Percentiles rank a stretch among this genome's conserved stretches.
Evolutionary conservation across 2,797 vertebrate species (phyloP).

Genomic region (Columba guinea): DNA sequence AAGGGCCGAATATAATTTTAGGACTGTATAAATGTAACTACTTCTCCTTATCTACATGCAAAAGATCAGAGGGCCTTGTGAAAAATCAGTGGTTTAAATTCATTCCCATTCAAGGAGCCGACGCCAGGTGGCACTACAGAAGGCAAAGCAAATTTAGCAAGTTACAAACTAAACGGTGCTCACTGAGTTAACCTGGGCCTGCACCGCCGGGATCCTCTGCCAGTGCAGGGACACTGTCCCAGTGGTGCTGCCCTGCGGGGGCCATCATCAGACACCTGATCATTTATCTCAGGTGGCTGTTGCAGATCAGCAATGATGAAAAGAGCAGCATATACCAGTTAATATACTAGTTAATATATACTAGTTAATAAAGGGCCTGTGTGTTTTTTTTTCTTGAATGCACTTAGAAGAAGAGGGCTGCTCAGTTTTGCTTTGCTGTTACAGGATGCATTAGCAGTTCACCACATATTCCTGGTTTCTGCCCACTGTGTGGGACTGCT

Average conservation of each 20-base stretch:
- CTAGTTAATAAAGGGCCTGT: neutral
- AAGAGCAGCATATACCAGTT: accelerated
- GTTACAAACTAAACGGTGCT: neutral
- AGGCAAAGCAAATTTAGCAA: neutral
- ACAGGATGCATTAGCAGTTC: neutral
- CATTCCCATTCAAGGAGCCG: neutral
- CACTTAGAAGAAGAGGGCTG: neutral
- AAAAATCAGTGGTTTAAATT: accelerated
- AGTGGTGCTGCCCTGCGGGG: neutral
- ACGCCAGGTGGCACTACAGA: conserved; percentile 54
- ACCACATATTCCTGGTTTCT: neutral
- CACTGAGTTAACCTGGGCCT: accelerated
- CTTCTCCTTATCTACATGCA: no score
- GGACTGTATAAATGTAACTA: no score
- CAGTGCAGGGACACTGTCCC: accelerated
- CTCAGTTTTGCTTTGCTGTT: neutral
- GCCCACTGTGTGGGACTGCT: neutral
- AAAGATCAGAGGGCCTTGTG: accelerated
- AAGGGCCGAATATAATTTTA: no score
- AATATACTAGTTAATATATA: no score
- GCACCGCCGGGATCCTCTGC: neutral
- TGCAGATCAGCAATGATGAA: neutral
- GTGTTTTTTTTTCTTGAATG: no score
- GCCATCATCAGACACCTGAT: accelerated
- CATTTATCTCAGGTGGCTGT: neutral